Evolutionary conservation across 2,888 invertebrate genomes (phyloP), one percentile per base, ranked within the genome.

Genomic region (Sesia bembeciformis): DNA sequence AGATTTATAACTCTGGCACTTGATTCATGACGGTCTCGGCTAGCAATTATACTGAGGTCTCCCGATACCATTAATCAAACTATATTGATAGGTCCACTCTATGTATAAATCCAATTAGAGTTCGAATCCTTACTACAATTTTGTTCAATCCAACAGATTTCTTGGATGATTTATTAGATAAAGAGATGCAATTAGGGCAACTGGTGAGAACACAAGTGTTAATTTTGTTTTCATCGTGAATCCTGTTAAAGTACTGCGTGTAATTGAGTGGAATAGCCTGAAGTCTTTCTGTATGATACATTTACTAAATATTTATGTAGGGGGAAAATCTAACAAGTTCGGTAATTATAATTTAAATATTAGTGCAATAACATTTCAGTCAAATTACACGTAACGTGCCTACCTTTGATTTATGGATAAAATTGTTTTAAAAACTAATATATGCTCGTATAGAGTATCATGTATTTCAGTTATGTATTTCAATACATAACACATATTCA

Each of bases 81-180:
- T 70, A 78, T 84, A 86, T 85, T 84, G 88, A 87, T 89, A 85
- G 87, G 75, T 79, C 68, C 72, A 72, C 72, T 73, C 73, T 79
- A 76, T 77, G 78, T 80, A 84, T 80, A 80, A 78, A 84, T 80
- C 87, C 86, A 89, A 88, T 88, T 89, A 87, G 81, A 81, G 57
- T 62, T 62, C 65, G 74, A 75, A 81, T 86, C 84, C 84, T 84
- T 78, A 74, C 72, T 76, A 78, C 76, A 79, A 81, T 81, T 85
- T 84, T 71, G 76, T 80, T 69, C 70, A 72, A 76, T 74, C 75
- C 73, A 65, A 61, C 62, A 59, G 61, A 62, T 60, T 60, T 38
- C 7, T 50, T 50, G 46, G n/a, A 81, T 86, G 84, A 88, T 87
- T 88, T 87, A 88, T 85, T 72, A 73, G 62, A 63, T 57, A 61